These are phyloP conservation scores for Glaucopsyche alexis DNA, from an alignment of 2,888 invertebrate genomes.

Conservation along the genomic window DNA sequence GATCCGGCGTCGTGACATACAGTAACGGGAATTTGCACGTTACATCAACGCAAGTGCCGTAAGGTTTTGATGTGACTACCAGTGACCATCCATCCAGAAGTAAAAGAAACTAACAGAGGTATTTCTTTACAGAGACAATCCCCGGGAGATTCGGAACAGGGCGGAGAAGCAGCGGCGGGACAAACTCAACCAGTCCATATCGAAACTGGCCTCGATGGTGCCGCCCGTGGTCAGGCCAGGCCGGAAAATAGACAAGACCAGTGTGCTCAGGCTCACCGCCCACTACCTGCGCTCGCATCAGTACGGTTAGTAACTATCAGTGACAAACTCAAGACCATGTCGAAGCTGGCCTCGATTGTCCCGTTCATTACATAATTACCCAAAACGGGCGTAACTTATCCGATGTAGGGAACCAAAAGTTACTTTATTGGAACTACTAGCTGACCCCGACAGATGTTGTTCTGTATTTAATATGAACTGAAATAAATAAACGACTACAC, in stretches of 20 bases:
- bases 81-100: background rate
- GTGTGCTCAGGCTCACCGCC: slow-evolving; percentile 90
- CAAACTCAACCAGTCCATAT: slow-evolving; percentile 90
- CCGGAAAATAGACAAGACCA: slow-evolving; percentile 94
- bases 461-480: too few species aligned
- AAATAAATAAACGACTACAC: too few species aligned
- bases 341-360: too few species aligned
- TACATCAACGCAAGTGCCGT: too few species aligned
- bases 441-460: too few species aligned
- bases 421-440: too few species aligned
- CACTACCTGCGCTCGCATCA: slow-evolving; percentile 72
- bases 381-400: too few species aligned
- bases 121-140: slow-evolving; percentile 53
- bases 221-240: slow-evolving; percentile 89
- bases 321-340: background rate
- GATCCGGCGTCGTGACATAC: too few species aligned
- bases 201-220: slow-evolving; percentile 88
- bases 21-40: too few species aligned
- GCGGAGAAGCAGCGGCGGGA: slow-evolving; percentile 95
- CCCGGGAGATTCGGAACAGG: slow-evolving; percentile 88
- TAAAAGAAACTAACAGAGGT: background rate
- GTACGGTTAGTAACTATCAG: slow-evolving; percentile 37
- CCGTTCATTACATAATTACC: too few species aligned
- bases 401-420: too few species aligned
- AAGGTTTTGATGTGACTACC: too few species aligned